These are phyloP conservation scores for Chymomyza amoena DNA, from an alignment of 2,888 invertebrate genomes.

Conservation along the genomic window DNA sequence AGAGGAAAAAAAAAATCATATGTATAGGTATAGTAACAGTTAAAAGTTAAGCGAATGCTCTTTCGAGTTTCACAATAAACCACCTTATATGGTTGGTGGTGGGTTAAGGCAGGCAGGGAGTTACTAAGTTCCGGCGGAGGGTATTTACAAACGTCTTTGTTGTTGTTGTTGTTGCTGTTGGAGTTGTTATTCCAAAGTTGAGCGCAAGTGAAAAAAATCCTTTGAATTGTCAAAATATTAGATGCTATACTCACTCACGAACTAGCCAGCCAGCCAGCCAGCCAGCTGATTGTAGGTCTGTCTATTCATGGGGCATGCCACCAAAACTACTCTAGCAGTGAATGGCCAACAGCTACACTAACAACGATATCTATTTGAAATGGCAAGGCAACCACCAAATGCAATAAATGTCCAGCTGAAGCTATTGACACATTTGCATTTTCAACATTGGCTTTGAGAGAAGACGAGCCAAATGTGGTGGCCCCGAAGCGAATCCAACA, in stretches of 20 bases:
- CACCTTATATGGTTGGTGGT: background rate
- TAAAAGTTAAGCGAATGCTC: background rate
- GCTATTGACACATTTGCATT: slow-evolving; percentile 74
- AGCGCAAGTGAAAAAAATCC: slow-evolving; percentile 61
- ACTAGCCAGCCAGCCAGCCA: background rate
- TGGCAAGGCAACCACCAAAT: slow-evolving; percentile 45
- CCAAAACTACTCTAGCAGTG: slow-evolving; percentile 36
- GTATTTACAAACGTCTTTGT: background rate
- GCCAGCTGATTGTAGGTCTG: slow-evolving; percentile 8
- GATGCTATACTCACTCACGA: slow-evolving; percentile 71
- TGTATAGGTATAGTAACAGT: background rate
- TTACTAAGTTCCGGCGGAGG: background rate
- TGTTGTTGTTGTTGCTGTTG: background rate
- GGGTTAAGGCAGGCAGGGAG: background rate
- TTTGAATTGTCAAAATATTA: slow-evolving; percentile 74
- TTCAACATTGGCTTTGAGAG: slow-evolving; percentile 19
- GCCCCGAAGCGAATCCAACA: background rate
- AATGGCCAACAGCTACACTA: slow-evolving; percentile 49
- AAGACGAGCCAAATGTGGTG: slow-evolving; percentile 2
- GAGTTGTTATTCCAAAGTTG: background rate
- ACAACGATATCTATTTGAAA: slow-evolving; percentile 26
- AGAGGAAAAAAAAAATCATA: background rate
- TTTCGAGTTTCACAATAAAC: background rate
- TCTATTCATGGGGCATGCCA: slow-evolving; percentile 57
- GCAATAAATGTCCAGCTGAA: slow-evolving; percentile 70